phyloP scores from a whole-genome alignment of 2,113 vertebrate species.

The Rhombomys opimus region DNA sequence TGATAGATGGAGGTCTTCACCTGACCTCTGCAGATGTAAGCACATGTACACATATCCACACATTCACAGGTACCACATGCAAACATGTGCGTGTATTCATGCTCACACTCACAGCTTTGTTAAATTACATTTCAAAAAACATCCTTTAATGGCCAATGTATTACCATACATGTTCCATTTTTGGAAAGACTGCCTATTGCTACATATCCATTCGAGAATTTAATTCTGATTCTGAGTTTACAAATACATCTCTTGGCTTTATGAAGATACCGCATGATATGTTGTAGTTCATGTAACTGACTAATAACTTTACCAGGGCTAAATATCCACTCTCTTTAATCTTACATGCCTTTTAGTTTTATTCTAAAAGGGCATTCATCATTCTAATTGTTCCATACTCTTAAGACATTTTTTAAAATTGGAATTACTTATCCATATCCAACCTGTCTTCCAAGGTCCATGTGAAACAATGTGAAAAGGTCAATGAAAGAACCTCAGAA shows the following conservation, averaged over 20 bases:
- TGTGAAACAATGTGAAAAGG: conserved; percentile 67
- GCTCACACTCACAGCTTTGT: neutral
- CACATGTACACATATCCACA: neutral
- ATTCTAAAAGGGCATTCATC: conserved; percentile 54
- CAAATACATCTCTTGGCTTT: conserved; percentile 43
- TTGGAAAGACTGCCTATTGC: conserved; percentile 17
- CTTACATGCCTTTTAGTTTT: conserved; percentile 35
- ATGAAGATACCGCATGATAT: neutral
- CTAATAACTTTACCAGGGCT: conserved; percentile 31
- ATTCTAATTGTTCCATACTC: conserved; percentile 50
- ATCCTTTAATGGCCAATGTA: neutral
- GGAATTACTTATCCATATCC: conserved; percentile 46
- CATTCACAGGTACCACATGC: neutral
- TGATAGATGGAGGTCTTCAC: no score
- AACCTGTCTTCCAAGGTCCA: conserved; percentile 33
- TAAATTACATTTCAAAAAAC: conserved; percentile 36
- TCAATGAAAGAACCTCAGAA: conserved; percentile 45
- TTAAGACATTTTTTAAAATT: conserved; percentile 43
- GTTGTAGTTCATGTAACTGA: conserved; percentile 24
- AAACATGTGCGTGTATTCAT: neutral
- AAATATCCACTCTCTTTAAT: conserved; percentile 41
- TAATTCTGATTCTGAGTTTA: conserved; percentile 26
- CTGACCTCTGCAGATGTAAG: neutral
- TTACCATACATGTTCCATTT: conserved; percentile 39
- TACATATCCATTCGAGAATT: neutral